A percentile compares a stretch with the other conserved stretches of the same genome.
Evolutionary conservation across 2,113 vertebrate genomes (phyloP).

Genomic region (Rhinogobius similis): DNA sequence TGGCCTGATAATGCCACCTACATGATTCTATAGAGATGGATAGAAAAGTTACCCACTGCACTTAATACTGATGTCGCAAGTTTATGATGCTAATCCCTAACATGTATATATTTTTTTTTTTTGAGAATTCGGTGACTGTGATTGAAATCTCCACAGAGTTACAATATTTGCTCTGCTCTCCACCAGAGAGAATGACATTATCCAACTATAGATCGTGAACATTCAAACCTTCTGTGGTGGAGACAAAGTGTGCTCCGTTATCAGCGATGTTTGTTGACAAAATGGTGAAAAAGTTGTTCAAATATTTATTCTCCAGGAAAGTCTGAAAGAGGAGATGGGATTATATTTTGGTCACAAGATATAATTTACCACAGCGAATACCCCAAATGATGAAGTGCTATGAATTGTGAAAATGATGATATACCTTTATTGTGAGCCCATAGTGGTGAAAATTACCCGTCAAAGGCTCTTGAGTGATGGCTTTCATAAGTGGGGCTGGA

Average conservation of each 20-base stretch:
- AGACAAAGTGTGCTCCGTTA: slow-evolving; percentile 76
- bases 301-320: slow-evolving; percentile 68
- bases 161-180: too few relatives aligned
- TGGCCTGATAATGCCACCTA: too few relatives aligned
- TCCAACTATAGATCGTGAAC: background rate
- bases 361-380: background rate
- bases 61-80: too few relatives aligned
- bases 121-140: too few relatives aligned
- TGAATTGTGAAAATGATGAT: slow-evolving; percentile 4
- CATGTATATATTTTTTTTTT: too few relatives aligned
- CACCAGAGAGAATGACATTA: background rate
- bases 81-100: too few relatives aligned
- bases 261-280: slow-evolving; percentile 78
- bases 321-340: slow-evolving; percentile 50
- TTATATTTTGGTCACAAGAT: background rate
- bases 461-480: slow-evolving; percentile 73
- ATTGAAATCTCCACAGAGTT: too few relatives aligned
- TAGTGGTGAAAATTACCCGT: slow-evolving; percentile 82
- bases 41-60: too few relatives aligned
- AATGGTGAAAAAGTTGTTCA: slow-evolving; percentile 73
- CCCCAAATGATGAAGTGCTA: background rate
- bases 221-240: slow-evolving; percentile 79
- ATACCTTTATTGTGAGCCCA: slow-evolving; percentile 74
- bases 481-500: slow-evolving; percentile 63
- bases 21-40: too few relatives aligned